Evolutionary conservation across 2,113 vertebrate genomes (phyloP), one percentile per base, ranked within the genome.

Genomic region (Aepyceros melampus): DNA sequence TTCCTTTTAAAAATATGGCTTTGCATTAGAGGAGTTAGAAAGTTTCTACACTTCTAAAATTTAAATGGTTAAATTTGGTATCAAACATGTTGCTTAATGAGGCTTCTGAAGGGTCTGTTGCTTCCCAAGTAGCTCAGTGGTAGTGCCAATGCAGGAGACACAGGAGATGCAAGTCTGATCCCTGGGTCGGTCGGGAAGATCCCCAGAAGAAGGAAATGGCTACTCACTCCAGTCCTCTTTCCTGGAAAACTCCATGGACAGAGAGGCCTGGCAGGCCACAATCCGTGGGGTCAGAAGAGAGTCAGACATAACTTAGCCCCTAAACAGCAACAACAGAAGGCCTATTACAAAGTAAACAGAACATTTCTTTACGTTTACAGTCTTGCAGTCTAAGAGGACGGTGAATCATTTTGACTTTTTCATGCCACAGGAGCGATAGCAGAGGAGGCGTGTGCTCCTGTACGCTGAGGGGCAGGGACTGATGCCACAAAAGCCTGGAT

Each of bases 1-100:
- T 95, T 47, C n/a, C 45, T 90, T 64, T 51, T 55, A 90, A 64
- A 82, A 84, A 33, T 49, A 51, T 9, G 49, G 13, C 49, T 85
- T 83, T 82, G 29, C n/a, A 27, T 67, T 83, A 84, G 12, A 82
- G 11, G 55, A 78, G 9, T 64, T 95, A 43, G 55, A 40, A 67
- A 78, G 8, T 71, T 85, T 84, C 49, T 36, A 47, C 5, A 51
- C 14, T 49, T 40, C 53, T 64, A n/a, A 7, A 4, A 60, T 89
- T 79, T 51, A 58, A 71, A 67, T 81, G 67, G 67, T 91, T 87
- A 76, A n/a, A 23, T n/a, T 95, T 71, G 2, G 11, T 71, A 7
- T 79, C 17, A 81, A 62, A 43, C 49, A 25, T 85, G 47, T 31
- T 71, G 79, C 7, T 71, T 29, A 55, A 74, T 33, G 55, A 45